These are phyloP conservation scores for Athalia rosae DNA, from an alignment of 2,888 invertebrate species.

Conservation along the genomic window DNA sequence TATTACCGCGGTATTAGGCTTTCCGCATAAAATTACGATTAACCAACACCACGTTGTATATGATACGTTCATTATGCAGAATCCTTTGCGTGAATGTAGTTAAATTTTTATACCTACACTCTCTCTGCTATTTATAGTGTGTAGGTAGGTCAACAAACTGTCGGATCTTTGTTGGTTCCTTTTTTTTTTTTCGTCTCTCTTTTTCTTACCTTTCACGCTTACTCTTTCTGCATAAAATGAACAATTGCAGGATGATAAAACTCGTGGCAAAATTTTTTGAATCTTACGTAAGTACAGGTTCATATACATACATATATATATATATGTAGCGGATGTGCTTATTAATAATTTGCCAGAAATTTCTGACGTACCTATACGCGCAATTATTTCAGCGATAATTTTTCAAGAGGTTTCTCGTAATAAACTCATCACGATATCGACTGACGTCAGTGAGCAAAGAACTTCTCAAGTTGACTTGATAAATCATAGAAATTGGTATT, in stretches of 20 bases:
- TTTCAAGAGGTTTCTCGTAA: slow-evolving; percentile 22
- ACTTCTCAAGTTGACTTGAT: slow-evolving; percentile 18
- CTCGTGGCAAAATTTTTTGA: no score
- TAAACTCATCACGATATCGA: background rate
- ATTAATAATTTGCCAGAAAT: slow-evolving; percentile 24
- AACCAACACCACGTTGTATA: no score
- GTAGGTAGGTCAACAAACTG: background rate
- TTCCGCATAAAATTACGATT: background rate
- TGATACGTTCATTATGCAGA: no score
- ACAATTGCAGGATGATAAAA: no score
- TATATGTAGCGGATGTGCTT: background rate
- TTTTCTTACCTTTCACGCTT: background rate
- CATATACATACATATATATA: no score
- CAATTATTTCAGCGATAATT: background rate
- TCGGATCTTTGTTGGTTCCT: background rate
- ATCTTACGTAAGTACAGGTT: no score
- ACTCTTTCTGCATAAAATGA: no score
- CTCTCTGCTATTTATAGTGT: no score
- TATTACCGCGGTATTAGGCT: background rate
- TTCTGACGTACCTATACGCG: background rate
- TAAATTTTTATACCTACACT: no score
- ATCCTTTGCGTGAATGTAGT: no score
- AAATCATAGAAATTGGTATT: slow-evolving; percentile 27
- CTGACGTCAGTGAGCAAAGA: slow-evolving; percentile 29
- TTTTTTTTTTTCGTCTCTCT: background rate